These are phyloP conservation scores for Calyptommatus sinebrachiatus DNA, from an alignment of 2,113 vertebrate species.

Conservation along the genomic window DNA sequence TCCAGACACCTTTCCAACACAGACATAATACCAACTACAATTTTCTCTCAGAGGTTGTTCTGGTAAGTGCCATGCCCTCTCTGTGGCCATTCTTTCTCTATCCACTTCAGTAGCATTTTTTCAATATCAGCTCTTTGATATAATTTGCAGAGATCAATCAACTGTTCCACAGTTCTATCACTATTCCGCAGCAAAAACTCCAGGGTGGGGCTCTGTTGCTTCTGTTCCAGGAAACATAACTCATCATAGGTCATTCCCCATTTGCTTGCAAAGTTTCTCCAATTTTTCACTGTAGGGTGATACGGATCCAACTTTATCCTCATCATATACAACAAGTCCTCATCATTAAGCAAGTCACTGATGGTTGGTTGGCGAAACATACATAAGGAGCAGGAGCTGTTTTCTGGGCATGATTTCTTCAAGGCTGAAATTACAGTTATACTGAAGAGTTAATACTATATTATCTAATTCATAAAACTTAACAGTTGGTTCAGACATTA, in stretches of 20 bases:
- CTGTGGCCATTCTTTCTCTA: conserved; percentile 92
- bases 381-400: conserved; percentile 68
- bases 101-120: conserved; percentile 88
- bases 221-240: conserved; percentile 92
- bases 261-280: conserved; percentile 98
- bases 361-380: conserved; percentile 84
- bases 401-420: conserved; percentile 62
- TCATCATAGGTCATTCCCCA: conserved; percentile 98
- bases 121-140: conserved; percentile 94
- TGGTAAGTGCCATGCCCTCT: conserved; percentile 77
- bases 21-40: background rate
- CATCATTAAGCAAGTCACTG: conserved; percentile 94
- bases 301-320: conserved; percentile 92
- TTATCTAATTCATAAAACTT: background rate
- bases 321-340: conserved; percentile 90
- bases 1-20: background rate
- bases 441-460: conserved; percentile 29
- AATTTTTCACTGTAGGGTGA: conserved; percentile 97
- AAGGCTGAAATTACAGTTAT: conserved; percentile 62
- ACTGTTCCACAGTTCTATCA: conserved; percentile 89
- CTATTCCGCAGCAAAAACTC: conserved; percentile 93
- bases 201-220: conserved; percentile 91
- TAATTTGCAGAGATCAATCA: conserved; percentile 89
- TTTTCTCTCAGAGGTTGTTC: conserved; percentile 57
- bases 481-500: background rate